Evolutionary conservation across 1,140 invertebrate species (phyloP).

Genomic region (Daktulosphaira vitifoliae): DNA sequence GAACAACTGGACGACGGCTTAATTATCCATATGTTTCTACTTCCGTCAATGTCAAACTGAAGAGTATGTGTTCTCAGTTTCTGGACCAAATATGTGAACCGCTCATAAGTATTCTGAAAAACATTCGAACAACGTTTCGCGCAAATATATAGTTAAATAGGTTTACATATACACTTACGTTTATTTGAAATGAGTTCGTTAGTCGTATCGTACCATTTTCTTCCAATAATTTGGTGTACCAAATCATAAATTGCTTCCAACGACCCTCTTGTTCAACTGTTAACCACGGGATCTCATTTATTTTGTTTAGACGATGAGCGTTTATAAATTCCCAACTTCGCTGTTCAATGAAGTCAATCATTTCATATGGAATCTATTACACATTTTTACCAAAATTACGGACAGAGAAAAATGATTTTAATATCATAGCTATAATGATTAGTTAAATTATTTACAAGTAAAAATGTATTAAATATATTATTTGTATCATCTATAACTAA

Average conservation of each 20-base stretch:
- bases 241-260: neutral
- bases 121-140: too few species aligned
- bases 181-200: slow-evolving; percentile 8
- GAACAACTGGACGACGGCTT: neutral
- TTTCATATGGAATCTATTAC: slow-evolving; percentile 3
- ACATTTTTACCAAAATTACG: too few species aligned
- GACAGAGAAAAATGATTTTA: too few species aligned
- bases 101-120: slow-evolving; percentile 3
- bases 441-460: too few species aligned
- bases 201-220: neutral
- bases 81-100: neutral
- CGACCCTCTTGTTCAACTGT: neutral
- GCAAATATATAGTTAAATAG: neutral
- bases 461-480: too few species aligned
- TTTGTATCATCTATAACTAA: neutral
- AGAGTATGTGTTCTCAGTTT: neutral
- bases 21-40: slow-evolving; percentile 3
- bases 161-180: neutral
- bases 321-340: slow-evolving; percentile 16
- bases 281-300: neutral
- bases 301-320: neutral
- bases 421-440: too few species aligned
- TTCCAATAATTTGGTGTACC: slow-evolving; percentile 4
- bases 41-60: neutral
- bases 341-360: slow-evolving; percentile 17